Evolutionary conservation across 2,888 invertebrate species (phyloP).

Genomic region (Pyrrhosoma nymphula): DNA sequence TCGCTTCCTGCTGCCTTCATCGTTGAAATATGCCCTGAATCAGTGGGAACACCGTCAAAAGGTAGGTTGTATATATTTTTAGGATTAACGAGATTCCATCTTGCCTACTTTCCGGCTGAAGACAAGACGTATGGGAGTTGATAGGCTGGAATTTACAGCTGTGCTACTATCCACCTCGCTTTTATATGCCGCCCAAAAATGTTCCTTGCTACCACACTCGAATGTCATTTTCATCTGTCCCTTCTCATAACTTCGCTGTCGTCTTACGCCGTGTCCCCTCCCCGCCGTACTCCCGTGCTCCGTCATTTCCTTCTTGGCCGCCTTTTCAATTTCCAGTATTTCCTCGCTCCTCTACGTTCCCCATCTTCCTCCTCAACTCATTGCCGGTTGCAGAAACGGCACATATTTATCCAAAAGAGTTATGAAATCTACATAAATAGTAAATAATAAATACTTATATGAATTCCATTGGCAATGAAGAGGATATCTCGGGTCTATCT

Average conservation of each 20-base stretch:
- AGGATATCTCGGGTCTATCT: no score
- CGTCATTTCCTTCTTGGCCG: not conserved
- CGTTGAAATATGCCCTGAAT: not conserved
- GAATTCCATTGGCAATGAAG: no score
- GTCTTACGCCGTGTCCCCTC: not conserved
- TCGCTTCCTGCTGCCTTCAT: not conserved
- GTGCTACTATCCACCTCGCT: not conserved
- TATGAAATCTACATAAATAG: no score
- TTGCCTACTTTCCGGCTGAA: not conserved
- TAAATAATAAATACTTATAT: no score
- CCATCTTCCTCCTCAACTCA: no score
- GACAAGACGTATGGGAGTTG: not conserved
- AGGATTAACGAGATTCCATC: not conserved
- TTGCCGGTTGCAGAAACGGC: no score
- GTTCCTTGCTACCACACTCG: not conserved
- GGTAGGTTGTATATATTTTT: not conserved
- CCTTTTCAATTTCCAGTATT: not conserved
- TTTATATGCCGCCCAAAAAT: conserved; percentile 19
- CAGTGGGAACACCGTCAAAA: not conserved
- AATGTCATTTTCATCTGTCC: not conserved
- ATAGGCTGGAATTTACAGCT: not conserved
- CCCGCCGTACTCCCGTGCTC: not conserved
- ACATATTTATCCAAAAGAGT: no score
- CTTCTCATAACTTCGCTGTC: not conserved
- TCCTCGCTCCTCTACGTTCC: not conserved